Percentiles rank a stretch among this genome's conserved stretches.
Evolutionary conservation across 2,113 vertebrate species (phyloP).

Genomic region (Archilochus colubris): DNA sequence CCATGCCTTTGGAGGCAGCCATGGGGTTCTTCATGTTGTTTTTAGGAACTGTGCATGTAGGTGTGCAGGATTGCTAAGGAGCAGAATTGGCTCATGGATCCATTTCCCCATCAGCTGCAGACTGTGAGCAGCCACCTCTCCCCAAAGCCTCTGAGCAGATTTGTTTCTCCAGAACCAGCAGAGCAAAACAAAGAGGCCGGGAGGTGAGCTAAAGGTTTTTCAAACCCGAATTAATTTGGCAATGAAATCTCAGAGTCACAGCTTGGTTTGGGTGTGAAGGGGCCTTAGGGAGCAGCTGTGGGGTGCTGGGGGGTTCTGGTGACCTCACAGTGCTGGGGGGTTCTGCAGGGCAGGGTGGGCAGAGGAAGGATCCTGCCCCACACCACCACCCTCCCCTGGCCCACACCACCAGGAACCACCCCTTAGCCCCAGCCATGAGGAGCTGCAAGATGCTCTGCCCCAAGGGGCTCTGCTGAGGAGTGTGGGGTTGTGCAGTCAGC

Average conservation of each 20-base stretch:
- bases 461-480: neutral
- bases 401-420: neutral
- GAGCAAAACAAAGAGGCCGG: neutral
- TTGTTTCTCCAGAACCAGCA: neutral
- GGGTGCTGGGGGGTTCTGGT: neutral
- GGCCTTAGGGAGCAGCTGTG: no score
- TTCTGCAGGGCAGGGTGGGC: neutral
- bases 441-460: accelerated
- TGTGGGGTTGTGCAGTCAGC: neutral
- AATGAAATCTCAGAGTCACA: neutral
- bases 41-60: neutral
- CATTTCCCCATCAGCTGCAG: neutral
- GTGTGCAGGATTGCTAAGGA: neutral
- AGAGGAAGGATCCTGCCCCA: neutral
- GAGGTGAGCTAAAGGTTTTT: accelerated
- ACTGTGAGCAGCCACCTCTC: neutral
- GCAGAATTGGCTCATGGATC: neutral
- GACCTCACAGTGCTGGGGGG: neutral
- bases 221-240: neutral
- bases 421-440: neutral
- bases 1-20: neutral
- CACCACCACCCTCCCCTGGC: neutral
- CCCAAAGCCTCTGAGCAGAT: neutral
- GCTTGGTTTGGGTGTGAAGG: no score
- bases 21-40: neutral